Base-by-base conservation (phyloP, 2,113 vertebrate genomes). In the Mola mola region DNA sequence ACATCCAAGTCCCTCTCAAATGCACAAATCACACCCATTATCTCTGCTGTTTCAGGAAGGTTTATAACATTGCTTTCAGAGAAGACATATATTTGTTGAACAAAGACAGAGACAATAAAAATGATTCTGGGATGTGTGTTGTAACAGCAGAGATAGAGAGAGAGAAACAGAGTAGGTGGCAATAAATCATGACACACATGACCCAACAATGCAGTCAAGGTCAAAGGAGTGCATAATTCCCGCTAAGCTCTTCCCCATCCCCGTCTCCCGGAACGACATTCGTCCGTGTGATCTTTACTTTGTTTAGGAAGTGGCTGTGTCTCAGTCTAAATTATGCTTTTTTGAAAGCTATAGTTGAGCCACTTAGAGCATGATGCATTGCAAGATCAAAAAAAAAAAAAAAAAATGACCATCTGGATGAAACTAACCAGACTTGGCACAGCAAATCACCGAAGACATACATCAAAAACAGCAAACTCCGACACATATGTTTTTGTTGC, bases 361-460 rank as follows among this genome's bases (percentile, higher is more conserved):
- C 5, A 42, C 61, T 75, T 29, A 58, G 74, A 78, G 19, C 1
- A 21, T 65, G 49, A 59, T 41, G 31, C 11, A 13, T 40, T 58
- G 51, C 11, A 29, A 47, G 17, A 66, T 43, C 6, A 52, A 43
- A 41, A 48, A 5, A 26, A 34, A 15, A 40, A 26, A 58, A 11
- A 51, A 68, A 62, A 78, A 70, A 71, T 76, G 71, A 78, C 71
- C 71, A 71, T 72, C 17, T 38, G 50, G 25, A n/a, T 82, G 72
- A 86, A 74, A 78, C 59, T 61, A 81, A 78, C 43, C 79, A 86
- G 69, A 78, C 82, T 75, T 73, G 64, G 62, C 63, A 31, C 55
- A 12, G 55, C 21, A 55, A 68, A 73, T 75, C 67, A 4, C 51
- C 38, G 50, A 51, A 58, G 25, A 37, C 48, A 72, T 81, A 67